These are phyloP conservation scores for Henricia sp. DNA, from an alignment of 53 echinoderm and acorn worm species.

Conservation along the genomic window DNA sequence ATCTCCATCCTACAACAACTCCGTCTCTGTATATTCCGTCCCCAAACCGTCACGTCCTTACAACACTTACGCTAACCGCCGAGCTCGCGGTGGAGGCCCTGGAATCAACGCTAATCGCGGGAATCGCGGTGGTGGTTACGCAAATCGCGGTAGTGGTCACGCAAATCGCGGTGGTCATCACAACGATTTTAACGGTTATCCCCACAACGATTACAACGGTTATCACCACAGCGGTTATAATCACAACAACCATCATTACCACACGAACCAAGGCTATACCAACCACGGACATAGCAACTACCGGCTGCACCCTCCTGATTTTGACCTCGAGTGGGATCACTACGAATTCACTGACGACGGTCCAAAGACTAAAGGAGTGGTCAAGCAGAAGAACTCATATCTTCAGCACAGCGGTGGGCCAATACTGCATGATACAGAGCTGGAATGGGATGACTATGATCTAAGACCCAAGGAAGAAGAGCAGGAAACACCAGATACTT, in stretches of 20 bases:
- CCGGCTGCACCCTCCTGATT: slow-evolving; percentile 58
- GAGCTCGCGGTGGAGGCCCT: slow-evolving; percentile 35
- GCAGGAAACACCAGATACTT: slow-evolving; percentile 59
- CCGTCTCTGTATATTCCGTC: slow-evolving; percentile 58
- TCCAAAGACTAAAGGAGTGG: slow-evolving; percentile 11
- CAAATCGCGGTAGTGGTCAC: background rate
- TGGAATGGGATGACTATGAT: slow-evolving; percentile 99
- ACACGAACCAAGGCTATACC: slow-evolving; percentile 50
- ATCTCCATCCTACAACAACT: slow-evolving; percentile 48
- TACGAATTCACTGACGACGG: slow-evolving; percentile 87
- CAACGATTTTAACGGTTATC: slow-evolving; percentile 23
- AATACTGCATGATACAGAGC: slow-evolving; percentile 73
- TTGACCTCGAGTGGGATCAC: slow-evolving; percentile 97
- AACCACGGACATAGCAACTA: slow-evolving; percentile 65
- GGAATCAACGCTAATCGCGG: no score
- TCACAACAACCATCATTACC: slow-evolving; percentile 36
- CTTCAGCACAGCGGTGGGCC: slow-evolving; percentile 58
- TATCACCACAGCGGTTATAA: slow-evolving; percentile 39
- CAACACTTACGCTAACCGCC: slow-evolving; percentile 50
- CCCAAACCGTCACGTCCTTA: slow-evolving; percentile 49
- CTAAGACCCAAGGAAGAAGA: slow-evolving; percentile 80
- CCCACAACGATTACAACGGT: slow-evolving; percentile 31
- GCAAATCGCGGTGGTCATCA: slow-evolving; percentile 7
- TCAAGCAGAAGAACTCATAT: slow-evolving; percentile 54
- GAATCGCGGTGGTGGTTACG: no score